Evolutionary conservation across 2,113 vertebrate genomes (phyloP).

Genomic region (Gadus macrocephalus): DNA sequence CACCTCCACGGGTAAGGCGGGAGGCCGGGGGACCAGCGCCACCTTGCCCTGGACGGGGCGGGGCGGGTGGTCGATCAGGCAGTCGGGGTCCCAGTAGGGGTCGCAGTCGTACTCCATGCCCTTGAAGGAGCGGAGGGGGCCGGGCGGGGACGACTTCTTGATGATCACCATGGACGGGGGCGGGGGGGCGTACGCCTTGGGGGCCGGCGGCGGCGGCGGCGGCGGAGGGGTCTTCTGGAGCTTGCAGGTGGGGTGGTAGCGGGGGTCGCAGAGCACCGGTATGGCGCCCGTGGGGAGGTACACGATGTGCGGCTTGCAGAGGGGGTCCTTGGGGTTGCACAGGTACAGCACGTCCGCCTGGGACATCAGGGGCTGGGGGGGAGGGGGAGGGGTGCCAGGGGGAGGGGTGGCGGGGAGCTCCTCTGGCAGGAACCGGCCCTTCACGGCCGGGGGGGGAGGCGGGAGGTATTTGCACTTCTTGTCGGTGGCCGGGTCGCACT

Average conservation of each 20-base stretch:
- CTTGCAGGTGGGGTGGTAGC: slow-evolving; percentile 69
- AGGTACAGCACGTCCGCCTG: slow-evolving; percentile 71
- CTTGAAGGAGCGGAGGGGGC: slow-evolving; percentile 57
- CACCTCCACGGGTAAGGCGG: slow-evolving; percentile 29
- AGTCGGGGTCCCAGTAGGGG: slow-evolving; percentile 79
- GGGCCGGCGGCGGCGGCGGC: slow-evolving; percentile 29
- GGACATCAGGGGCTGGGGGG: slow-evolving; percentile 39
- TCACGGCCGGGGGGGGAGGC: slow-evolving; percentile 46
- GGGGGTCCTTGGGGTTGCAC: slow-evolving; percentile 73
- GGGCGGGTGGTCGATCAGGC: slow-evolving; percentile 71
- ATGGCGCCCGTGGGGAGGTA: slow-evolving; percentile 70
- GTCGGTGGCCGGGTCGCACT: slow-evolving; percentile 71
- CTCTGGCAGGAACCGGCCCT: slow-evolving; percentile 43
- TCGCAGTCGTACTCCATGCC: slow-evolving; percentile 76
- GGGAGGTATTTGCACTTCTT: slow-evolving; percentile 57
- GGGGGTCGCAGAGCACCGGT: slow-evolving; percentile 74
- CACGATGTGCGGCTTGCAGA: slow-evolving; percentile 77
- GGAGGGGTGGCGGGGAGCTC: slow-evolving; percentile 17
- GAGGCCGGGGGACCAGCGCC: slow-evolving; percentile 33
- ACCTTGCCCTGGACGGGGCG: slow-evolving; percentile 59
- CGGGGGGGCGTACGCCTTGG: slow-evolving; percentile 40
- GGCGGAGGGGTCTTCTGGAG: slow-evolving; percentile 52
- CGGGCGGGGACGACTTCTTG: slow-evolving; percentile 45
- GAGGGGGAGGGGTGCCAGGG: slow-evolving; percentile 13
- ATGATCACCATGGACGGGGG: slow-evolving; percentile 35